Percentiles rank a stretch among this genome's conserved stretches.
Conservation (phyloP, 2,113 vertebrate genomes). For the Phrynosoma platyrhinos region DNA sequence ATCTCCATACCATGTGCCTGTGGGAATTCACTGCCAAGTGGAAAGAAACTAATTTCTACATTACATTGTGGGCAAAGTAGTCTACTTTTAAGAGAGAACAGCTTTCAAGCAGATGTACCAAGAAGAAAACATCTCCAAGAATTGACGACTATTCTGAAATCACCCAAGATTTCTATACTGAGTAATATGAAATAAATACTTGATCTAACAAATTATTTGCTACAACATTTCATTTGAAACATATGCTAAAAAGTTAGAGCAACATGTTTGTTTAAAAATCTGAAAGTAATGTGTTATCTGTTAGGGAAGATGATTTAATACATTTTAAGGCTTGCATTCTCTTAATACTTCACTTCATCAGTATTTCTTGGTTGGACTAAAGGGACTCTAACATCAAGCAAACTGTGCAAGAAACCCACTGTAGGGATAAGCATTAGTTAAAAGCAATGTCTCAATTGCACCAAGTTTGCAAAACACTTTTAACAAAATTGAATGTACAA, state of each 20-base stretch:
- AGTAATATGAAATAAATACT: background rate
- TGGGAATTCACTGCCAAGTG: background rate
- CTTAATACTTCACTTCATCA: background rate
- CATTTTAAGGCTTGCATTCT: background rate
- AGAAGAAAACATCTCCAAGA: background rate
- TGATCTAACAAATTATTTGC: slow-evolving; percentile 5
- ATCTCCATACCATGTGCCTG: background rate
- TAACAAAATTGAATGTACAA: background rate
- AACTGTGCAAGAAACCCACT: background rate
- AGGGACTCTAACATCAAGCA: background rate
- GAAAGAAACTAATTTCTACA: too few relatives aligned
- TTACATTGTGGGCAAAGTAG: too few relatives aligned
- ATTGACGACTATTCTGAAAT: background rate
- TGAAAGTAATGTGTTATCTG: background rate
- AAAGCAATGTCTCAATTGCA: background rate
- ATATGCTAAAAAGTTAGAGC: background rate
- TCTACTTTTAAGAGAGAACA: background rate
- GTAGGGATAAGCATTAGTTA: background rate
- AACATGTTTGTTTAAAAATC: background rate
- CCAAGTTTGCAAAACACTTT: background rate
- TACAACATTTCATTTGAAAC: background rate
- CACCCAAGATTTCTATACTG: background rate
- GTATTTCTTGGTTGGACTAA: background rate
- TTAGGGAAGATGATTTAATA: background rate
- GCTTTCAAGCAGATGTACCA: background rate